A percentile compares a stretch with the other conserved stretches of the same genome.
phyloP scores from a whole-genome alignment of 1,140 invertebrate species.

The Brachionus angularis region DNA sequence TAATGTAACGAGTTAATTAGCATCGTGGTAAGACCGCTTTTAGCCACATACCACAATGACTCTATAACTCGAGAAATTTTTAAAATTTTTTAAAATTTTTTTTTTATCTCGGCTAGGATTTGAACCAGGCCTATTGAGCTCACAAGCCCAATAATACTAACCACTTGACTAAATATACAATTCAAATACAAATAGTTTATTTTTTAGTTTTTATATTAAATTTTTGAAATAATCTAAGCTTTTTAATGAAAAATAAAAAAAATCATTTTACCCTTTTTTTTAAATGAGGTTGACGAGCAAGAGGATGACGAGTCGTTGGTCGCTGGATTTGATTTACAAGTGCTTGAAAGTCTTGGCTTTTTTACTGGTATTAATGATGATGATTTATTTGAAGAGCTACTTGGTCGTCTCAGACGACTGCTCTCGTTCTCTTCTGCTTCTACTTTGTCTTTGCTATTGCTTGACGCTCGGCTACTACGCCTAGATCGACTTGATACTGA shows the following conservation, averaged over 20 bases:
- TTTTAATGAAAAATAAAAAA: background rate
- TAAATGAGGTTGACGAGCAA: background rate
- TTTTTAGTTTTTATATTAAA: background rate
- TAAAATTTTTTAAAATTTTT: background rate
- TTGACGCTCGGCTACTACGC: slow-evolving; percentile 27
- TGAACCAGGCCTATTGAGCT: background rate
- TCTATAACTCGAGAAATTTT: slow-evolving; percentile 36
- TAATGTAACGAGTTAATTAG: slow-evolving; percentile 43
- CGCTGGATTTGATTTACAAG: background rate
- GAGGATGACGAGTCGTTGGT: background rate
- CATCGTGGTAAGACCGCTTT: slow-evolving; percentile 32
- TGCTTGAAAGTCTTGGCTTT: slow-evolving; percentile 25
- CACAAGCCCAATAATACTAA: background rate
- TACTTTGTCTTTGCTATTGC: slow-evolving; percentile 10
- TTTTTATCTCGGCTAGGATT: background rate
- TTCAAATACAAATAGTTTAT: background rate
- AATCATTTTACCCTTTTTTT: background rate
- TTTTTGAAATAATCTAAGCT: background rate
- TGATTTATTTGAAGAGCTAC: slow-evolving; percentile 20
- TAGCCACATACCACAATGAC: slow-evolving; percentile 36
- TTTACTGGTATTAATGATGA: background rate
- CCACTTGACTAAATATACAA: background rate
- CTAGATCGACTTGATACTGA: slow-evolving; percentile 19
- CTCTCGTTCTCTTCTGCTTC: slow-evolving; percentile 24
- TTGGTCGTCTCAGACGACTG: slow-evolving; percentile 17